Conservation (phyloP, 2,797 vertebrate genomes). For the Erethizon dorsatum region DNA sequence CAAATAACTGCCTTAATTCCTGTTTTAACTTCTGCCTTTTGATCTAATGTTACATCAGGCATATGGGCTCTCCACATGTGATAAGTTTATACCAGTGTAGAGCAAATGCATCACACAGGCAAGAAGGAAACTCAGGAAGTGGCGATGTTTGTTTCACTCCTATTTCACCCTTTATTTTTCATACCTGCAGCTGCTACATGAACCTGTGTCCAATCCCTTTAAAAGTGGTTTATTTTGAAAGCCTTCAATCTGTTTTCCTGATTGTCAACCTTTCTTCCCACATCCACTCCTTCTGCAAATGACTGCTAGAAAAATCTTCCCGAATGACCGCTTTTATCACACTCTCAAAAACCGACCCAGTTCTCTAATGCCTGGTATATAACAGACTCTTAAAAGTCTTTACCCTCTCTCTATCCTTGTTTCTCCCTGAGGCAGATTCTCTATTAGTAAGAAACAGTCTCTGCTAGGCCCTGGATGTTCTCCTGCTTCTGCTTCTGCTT, state of each 20-base stretch:
- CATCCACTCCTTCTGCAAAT: conserved; percentile 29
- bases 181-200: neutral
- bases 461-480: neutral
- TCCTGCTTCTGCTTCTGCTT: neutral
- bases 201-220: neutral
- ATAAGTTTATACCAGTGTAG: conserved; percentile 51
- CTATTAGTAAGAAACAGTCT: neutral
- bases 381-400: conserved; percentile 17
- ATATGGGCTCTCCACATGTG: conserved; percentile 9
- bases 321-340: conserved; percentile 64
- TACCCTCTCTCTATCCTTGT: neutral
- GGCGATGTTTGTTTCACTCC: neutral
- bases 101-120: conserved; percentile 35
- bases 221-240: conserved; percentile 46
- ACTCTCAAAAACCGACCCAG: conserved; percentile 51
- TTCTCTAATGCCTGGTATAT: conserved; percentile 32
- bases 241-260: conserved; percentile 33
- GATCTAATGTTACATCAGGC: conserved; percentile 76
- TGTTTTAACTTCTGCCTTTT: conserved; percentile 73
- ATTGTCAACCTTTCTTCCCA: conserved; percentile 22
- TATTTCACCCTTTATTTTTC: conserved; percentile 34
- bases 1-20: conserved; percentile 77
- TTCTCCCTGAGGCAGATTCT: neutral
- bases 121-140: conserved; percentile 31
- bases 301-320: conserved; percentile 46